phyloP scores from a whole-genome alignment of 1,140 invertebrate genomes.

The Antheraea pernyi region DNA sequence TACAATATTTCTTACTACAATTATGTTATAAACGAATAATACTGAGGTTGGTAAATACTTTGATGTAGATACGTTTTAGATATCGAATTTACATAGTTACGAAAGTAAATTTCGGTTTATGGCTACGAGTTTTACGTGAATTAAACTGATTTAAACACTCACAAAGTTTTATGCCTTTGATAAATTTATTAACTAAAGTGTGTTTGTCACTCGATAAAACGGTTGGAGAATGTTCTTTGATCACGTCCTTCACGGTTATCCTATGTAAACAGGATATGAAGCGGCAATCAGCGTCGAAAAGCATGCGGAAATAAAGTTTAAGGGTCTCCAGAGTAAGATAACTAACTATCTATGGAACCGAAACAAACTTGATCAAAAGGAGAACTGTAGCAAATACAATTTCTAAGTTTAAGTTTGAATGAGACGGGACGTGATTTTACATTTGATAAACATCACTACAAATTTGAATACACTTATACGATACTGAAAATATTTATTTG shows the following conservation, averaged over 20 bases:
- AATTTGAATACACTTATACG: too few relatives aligned
- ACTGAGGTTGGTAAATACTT: too few relatives aligned
- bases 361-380: constrained; percentile 1
- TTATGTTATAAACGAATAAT: too few relatives aligned
- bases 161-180: background rate
- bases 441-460: too few relatives aligned
- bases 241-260: background rate
- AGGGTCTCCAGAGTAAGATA: background rate
- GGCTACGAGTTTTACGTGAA: too few relatives aligned
- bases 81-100: too few relatives aligned
- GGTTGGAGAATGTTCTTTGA: background rate
- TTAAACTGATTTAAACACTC: too few relatives aligned
- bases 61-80: too few relatives aligned
- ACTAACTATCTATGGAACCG: background rate
- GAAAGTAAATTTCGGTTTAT: too few relatives aligned
- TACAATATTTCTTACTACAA: too few relatives aligned
- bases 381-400: background rate
- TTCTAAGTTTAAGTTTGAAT: background rate
- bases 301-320: background rate
- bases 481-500: too few relatives aligned
- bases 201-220: background rate
- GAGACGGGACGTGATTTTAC: background rate
- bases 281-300: background rate
- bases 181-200: background rate
- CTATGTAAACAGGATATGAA: background rate